A percentile compares a stretch with the other conserved stretches of the same genome.
These are phyloP conservation scores for Drosophila parvula DNA, from an alignment of 1,140 invertebrate species.

Conservation along the genomic window DNA sequence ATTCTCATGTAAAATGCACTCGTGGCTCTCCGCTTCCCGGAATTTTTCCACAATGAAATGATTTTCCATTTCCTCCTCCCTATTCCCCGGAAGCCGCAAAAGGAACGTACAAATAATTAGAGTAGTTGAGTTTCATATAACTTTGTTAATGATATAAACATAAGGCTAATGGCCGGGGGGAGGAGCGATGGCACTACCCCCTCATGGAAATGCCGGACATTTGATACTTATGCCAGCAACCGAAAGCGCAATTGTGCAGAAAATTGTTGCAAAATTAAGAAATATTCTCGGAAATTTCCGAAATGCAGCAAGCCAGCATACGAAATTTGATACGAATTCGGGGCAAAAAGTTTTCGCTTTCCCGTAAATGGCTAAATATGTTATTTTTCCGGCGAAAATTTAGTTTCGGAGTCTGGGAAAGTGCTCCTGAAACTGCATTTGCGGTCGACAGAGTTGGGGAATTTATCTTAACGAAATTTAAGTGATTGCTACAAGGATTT, in stretches of 20 bases:
- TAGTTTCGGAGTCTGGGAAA: not conserved
- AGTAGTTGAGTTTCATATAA: slow-evolving; percentile 43
- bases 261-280: slow-evolving; percentile 45
- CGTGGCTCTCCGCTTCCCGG: not conserved
- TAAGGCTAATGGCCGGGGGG: slow-evolving; percentile 34
- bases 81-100: not conserved
- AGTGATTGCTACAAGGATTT: slow-evolving; percentile 6
- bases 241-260: slow-evolving; percentile 31
- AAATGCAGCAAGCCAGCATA: slow-evolving; percentile 6
- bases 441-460: not conserved
- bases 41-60: slow-evolving; percentile 31
- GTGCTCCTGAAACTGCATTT: not conserved
- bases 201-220: slow-evolving; percentile 17
- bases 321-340: slow-evolving; percentile 30
- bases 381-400: slow-evolving; percentile 7
- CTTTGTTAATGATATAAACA: slow-evolving; percentile 60
- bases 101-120: slow-evolving; percentile 50
- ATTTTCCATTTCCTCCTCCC: not conserved
- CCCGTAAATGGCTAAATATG: slow-evolving; percentile 6
- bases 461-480: slow-evolving; percentile 2
- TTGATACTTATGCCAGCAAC: slow-evolving; percentile 26
- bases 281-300: slow-evolving; percentile 29
- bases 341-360: slow-evolving; percentile 19
- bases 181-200: not conserved
- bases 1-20: slow-evolving; percentile 48